Evolutionary conservation across 2,797 vertebrate species (phyloP), one percentile per base, ranked within the genome.

Genomic region (Sorex maritimensis): DNA sequence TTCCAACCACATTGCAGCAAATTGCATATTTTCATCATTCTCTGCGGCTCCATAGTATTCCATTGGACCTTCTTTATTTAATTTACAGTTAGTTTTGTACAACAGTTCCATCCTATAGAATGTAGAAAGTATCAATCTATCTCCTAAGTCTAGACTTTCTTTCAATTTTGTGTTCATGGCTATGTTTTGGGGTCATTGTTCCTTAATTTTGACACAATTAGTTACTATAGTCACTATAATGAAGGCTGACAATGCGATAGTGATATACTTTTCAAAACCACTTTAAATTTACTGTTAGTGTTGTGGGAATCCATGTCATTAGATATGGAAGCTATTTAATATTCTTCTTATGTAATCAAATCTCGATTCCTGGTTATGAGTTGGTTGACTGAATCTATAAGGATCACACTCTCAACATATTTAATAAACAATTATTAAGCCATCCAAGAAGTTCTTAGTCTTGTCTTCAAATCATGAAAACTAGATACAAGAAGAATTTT

Each of bases 141-240:
- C 5, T 61, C 28, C 28, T 28, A 3, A 1, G 23, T 65, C 38
- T 68, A 13, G 46, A 44, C 24, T 78, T 12, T 78, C 4, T 83
- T 23, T 46, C 34, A 6, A 6, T 46, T 58, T 41, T 88, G 73
- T 44, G 73, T 61, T 19, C 34, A n/a, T 41, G 55, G 10, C 19
- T 81, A 41, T 84, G 13, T 28, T 34, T 77, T 69, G 67, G 65
- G 79, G 23, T 84, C 80, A 80, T 24, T 79, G 41, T 68, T 84
- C 10, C 44, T 71, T 79, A 55, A 65, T 72, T 67, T 75, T 72
- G 41, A 28, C 26, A 46, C n/a, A 61, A 26, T 75, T 17, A 69
- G 14, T 69, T 6, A 10, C 7, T 55, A 81, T 77, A 30, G 7
- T 44, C 41, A 44, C 41, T 7, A 44, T 44, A 34, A 30, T 17